phyloP scores from a whole-genome alignment of 2,113 vertebrate species.

The Oryzias celebensis region DNA sequence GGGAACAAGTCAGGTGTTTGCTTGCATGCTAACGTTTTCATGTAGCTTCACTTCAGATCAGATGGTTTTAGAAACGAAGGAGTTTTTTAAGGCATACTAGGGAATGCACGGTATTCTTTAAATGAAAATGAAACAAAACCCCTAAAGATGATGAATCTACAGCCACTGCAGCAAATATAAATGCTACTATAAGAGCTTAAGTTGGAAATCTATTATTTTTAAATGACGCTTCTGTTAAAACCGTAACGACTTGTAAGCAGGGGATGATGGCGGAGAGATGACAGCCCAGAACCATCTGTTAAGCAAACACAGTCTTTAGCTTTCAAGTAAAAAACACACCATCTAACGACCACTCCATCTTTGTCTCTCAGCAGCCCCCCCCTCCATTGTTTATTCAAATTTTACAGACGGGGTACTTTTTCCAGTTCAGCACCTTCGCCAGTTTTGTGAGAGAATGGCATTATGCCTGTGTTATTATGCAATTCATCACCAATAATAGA shows the following conservation, averaged over 20 bases:
- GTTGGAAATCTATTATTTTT: conserved; percentile 16
- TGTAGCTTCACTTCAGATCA: too few species aligned
- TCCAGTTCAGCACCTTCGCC: conserved; percentile 83
- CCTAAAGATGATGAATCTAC: neutral
- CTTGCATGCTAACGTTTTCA: too few species aligned
- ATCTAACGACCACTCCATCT: conserved; percentile 63
- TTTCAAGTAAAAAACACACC: conserved; percentile 66
- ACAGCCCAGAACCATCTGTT: conserved; percentile 12
- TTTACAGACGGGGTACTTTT: conserved; percentile 79
- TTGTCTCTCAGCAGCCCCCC: conserved; percentile 53
- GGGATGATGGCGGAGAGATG: conserved; percentile 22
- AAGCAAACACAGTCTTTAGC: conserved; percentile 53
- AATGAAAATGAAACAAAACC: too few species aligned
- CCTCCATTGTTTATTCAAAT: conserved; percentile 81
- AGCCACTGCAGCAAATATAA: neutral
- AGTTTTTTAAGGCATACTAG: too few species aligned
- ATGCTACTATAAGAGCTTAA: neutral
- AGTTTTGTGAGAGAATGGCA: conserved; percentile 81
- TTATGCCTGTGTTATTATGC: conserved; percentile 85
- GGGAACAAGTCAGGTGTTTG: too few species aligned
- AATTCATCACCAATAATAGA: conserved; percentile 88
- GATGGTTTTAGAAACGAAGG: too few species aligned
- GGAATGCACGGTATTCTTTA: too few species aligned
- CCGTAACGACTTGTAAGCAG: conserved; percentile 6
- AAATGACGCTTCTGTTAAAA: conserved; percentile 24